phyloP scores from a whole-genome alignment of 2,888 invertebrate species.

The Adelphocoris suturalis region DNA sequence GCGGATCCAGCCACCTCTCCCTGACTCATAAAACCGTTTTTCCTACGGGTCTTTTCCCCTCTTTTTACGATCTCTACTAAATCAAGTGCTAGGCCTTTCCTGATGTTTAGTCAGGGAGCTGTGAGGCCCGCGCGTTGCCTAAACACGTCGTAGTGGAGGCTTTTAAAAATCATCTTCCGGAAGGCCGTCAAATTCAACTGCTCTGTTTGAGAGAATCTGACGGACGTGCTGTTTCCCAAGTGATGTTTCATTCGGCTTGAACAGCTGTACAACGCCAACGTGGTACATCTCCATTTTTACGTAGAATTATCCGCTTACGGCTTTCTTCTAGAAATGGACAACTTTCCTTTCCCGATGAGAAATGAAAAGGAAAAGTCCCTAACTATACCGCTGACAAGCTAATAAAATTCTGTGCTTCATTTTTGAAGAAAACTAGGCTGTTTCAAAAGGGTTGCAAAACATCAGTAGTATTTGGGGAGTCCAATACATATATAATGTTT shows the following conservation, averaged over 20 bases:
- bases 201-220: not conserved
- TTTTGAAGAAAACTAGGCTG: too few species aligned
- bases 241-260: not conserved
- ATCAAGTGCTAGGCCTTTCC: conserved; percentile 31
- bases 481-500: too few species aligned
- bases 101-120: conserved; percentile 21
- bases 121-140: conserved; percentile 8
- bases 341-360: too few species aligned
- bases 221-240: not conserved
- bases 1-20: not conserved
- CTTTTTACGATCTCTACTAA: conserved; percentile 16
- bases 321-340: too few species aligned
- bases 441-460: too few species aligned
- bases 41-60: conserved; percentile 24
- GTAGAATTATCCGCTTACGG: too few species aligned
- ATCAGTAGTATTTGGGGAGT: too few species aligned
- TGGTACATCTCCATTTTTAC: not conserved
- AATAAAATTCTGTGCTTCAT: too few species aligned
- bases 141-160: not conserved
- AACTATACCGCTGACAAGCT: too few species aligned
- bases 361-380: too few species aligned
- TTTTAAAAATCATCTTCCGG: conserved; percentile 8
- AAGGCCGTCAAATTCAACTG: not conserved
- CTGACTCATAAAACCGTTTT: conserved; percentile 21
- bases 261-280: not conserved